phyloP scores from a whole-genome alignment of 2,113 vertebrate genomes.

The Tauraco erythrolophus region DNA sequence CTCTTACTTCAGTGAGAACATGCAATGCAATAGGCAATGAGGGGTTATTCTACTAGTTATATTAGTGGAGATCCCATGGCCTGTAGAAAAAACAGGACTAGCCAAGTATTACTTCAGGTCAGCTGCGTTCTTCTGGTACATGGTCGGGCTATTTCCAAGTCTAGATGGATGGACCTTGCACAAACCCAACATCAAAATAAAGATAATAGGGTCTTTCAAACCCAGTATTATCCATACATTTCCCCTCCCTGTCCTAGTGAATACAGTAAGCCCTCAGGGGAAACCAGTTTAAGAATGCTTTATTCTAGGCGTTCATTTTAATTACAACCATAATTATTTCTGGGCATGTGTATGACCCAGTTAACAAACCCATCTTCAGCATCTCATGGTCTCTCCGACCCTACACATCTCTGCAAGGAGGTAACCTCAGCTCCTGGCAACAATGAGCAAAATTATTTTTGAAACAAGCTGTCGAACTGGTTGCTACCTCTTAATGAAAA shows the following conservation, averaged over 20 bases:
- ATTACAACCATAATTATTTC: slow-evolving; percentile 36
- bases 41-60: background rate
- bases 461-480: slow-evolving; percentile 61
- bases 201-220: background rate
- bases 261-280: background rate
- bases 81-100: background rate
- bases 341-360: slow-evolving; percentile 39
- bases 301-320: slow-evolving; percentile 53
- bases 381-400: background rate
- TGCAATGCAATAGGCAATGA: background rate
- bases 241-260: slow-evolving; percentile 4
- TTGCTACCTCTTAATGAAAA: slow-evolving; percentile 72
- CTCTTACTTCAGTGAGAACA: background rate
- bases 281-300: slow-evolving; percentile 32
- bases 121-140: background rate
- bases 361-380: slow-evolving; percentile 44
- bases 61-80: background rate
- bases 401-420: slow-evolving; percentile 31
- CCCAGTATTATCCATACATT: background rate
- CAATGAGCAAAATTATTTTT: slow-evolving; percentile 31
- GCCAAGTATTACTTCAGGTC: background rate
- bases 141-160: background rate
- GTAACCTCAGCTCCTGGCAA: background rate
- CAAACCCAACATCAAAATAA: slow-evolving; percentile 1
- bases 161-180: background rate